A percentile compares a stretch with the other conserved stretches of the same genome.
Evolutionary conservation across 2,797 vertebrate species (phyloP).

Genomic region (Falco peregrinus): DNA sequence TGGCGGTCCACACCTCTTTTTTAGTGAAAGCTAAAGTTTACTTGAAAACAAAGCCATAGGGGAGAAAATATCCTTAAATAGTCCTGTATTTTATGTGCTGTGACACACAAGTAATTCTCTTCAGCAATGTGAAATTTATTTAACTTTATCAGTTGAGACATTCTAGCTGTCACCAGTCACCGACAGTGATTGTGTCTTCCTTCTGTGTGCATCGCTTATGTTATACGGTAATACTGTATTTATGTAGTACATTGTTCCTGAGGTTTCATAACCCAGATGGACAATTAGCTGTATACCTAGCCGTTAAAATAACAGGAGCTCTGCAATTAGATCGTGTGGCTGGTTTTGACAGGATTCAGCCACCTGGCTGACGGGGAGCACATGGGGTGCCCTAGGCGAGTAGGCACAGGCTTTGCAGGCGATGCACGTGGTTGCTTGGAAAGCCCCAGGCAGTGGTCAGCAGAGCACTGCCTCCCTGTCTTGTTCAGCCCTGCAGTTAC

Average conservation of each 20-base stretch:
- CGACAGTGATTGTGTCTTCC: background rate
- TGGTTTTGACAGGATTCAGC: background rate
- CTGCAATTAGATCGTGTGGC: background rate
- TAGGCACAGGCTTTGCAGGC: background rate
- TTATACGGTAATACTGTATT: background rate
- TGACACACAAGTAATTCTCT: background rate
- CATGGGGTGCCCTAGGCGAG: rapidly evolving
- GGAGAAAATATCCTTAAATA: background rate
- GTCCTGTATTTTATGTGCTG: background rate
- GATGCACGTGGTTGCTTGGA: background rate
- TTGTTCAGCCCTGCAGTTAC: background rate
- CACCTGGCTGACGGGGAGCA: background rate
- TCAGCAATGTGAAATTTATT: background rate
- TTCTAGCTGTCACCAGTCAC: background rate
- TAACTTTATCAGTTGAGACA: background rate
- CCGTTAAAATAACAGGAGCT: background rate
- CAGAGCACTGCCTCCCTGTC: background rate
- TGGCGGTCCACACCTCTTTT: background rate
- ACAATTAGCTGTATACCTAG: background rate
- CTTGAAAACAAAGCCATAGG: background rate
- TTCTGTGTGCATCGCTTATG: background rate
- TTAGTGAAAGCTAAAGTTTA: background rate
- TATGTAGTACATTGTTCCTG: background rate
- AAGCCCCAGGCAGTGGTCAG: background rate
- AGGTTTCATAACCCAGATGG: background rate